Percentiles rank a stretch among this genome's conserved stretches.
Conservation (phyloP, 2,113 vertebrate genomes). For the Syngnathoides biaculeatus region DNA sequence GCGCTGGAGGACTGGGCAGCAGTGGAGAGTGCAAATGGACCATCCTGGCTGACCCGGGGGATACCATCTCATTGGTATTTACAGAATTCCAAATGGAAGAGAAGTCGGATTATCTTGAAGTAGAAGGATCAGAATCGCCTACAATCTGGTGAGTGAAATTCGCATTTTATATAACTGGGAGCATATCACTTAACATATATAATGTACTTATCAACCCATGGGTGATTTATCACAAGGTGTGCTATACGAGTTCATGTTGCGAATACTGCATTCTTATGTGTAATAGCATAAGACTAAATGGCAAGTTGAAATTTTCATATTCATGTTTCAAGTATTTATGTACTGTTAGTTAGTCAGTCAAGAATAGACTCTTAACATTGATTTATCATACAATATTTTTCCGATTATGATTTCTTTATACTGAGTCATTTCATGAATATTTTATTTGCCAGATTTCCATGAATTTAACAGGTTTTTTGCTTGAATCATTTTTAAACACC, state of each 20-base stretch:
- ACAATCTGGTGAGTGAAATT: constrained; percentile 85
- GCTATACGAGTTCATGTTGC: no score
- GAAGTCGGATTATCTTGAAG: constrained; percentile 88
- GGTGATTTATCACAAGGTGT: background rate
- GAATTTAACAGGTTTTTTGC: background rate
- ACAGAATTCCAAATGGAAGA: constrained; percentile 96
- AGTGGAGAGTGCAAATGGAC: constrained; percentile 96
- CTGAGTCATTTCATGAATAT: background rate
- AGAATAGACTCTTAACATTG: no score
- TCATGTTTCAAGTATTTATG: no score
- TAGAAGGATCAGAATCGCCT: constrained; percentile 89
- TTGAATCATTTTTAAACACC: background rate
- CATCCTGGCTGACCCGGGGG: constrained; percentile 90
- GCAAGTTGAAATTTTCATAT: no score
- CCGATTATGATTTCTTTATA: background rate
- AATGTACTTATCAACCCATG: background rate
- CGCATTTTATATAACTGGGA: background rate
- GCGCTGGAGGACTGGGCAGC: constrained; percentile 56
- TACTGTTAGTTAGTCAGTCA: no score
- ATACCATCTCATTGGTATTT: constrained; percentile 95
- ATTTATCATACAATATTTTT: no score
- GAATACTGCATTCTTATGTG: no score
- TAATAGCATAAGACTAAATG: no score
- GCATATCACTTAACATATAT: background rate
- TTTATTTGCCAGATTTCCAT: background rate